Conservation (phyloP, 2,113 vertebrate species). For the Halichoeres trimaculatus region DNA sequence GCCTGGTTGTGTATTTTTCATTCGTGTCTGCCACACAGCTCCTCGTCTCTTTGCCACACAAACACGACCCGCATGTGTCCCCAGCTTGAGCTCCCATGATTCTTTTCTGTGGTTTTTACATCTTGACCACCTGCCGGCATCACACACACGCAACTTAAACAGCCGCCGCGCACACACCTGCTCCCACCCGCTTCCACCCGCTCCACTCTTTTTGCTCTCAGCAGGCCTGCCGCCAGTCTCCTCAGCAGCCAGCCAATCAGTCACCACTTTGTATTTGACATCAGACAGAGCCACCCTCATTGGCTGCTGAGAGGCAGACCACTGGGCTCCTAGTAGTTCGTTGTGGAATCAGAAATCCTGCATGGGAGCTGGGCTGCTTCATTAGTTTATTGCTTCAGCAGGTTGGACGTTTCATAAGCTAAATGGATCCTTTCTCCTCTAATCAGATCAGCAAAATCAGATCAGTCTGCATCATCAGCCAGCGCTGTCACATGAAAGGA, state of each 20-base stretch:
- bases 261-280: constrained; percentile 50
- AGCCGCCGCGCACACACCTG: constrained; percentile 55
- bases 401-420: constrained; percentile 57
- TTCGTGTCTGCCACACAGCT: neutral
- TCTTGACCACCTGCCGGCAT: constrained; percentile 52
- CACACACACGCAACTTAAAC: constrained; percentile 8
- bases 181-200: constrained; percentile 1
- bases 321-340: neutral
- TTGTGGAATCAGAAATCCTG: constrained; percentile 11
- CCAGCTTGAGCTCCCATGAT: constrained; percentile 1
- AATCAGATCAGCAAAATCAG: constrained; percentile 58
- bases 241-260: constrained; percentile 66
- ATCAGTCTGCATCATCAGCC: constrained; percentile 41
- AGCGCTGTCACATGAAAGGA: constrained; percentile 11
- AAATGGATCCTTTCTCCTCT: constrained; percentile 57
- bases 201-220: constrained; percentile 37
- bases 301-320: constrained; percentile 30
- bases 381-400: constrained; percentile 59
- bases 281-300: constrained; percentile 37
- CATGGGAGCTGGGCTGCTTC: constrained; percentile 48
- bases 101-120: constrained; percentile 35
- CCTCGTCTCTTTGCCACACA: constrained; percentile 3
- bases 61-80: neutral
- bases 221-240: constrained; percentile 50
- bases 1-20: constrained; percentile 3